phyloP scores from a whole-genome alignment of 2,113 vertebrate genomes.

The Caretta caretta region DNA sequence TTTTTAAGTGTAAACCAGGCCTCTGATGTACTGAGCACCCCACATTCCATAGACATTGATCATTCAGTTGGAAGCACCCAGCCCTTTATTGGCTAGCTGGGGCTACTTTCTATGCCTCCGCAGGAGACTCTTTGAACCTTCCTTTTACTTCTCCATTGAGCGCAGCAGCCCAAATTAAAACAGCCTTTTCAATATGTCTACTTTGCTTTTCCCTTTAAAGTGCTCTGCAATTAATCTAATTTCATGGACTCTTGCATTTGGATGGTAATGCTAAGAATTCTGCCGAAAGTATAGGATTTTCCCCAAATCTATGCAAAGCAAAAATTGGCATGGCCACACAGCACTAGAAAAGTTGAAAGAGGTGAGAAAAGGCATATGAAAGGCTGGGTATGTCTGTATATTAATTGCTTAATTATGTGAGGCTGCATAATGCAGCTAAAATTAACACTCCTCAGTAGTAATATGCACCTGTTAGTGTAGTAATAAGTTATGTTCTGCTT shows the following conservation, averaged over 20 bases:
- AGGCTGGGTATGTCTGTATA: neutral
- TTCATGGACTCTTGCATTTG: neutral
- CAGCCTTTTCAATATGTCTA: neutral
- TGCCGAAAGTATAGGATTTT: neutral
- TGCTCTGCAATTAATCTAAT: constrained; percentile 9
- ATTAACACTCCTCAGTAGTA: neutral
- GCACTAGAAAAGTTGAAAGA: neutral
- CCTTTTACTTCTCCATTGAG: neutral
- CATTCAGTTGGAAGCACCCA: fast-evolving
- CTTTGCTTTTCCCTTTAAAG: neutral
- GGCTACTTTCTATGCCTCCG: neutral
- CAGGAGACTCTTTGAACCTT: neutral
- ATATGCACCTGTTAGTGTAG: neutral
- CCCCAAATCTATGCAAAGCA: neutral
- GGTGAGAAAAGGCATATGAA: neutral
- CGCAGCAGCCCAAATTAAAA: neutral
- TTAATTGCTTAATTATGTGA: neutral
- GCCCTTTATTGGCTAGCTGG: neutral
- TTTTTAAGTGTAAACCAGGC: neutral
- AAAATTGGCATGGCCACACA: neutral
- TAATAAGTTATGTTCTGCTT: neutral
- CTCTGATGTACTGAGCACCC: neutral
- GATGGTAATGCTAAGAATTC: neutral
- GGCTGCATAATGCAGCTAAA: neutral
- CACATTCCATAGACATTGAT: neutral